phyloP scores from a whole-genome alignment of 1,140 invertebrate genomes.

The Micrasema longulum region DNA sequence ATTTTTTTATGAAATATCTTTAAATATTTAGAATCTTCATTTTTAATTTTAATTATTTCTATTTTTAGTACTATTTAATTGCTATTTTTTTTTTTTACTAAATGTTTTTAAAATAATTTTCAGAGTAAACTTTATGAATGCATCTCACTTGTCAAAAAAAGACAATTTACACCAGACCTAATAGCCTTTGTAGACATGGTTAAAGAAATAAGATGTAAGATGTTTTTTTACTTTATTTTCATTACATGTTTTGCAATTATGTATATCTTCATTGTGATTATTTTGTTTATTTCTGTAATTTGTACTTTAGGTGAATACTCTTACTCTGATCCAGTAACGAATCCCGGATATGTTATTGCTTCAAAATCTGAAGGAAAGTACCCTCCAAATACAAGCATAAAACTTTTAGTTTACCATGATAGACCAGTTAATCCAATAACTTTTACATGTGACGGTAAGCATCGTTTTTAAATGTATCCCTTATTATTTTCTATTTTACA shows the following conservation, averaged over 20 bases:
- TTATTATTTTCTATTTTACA: too few relatives aligned
- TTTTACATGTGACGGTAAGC: slow-evolving; percentile 87
- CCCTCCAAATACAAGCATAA: slow-evolving; percentile 83
- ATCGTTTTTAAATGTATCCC: slow-evolving; percentile 24
- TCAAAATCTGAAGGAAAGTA: slow-evolving; percentile 83
- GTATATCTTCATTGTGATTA: too few relatives aligned
- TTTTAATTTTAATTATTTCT: too few relatives aligned
- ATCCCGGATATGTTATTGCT: slow-evolving; percentile 85
- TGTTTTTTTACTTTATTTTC: not conserved
- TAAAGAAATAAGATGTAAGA: slow-evolving; percentile 76
- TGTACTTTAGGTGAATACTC: slow-evolving; percentile 73
- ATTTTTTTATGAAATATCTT: too few relatives aligned
- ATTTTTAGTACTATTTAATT: too few relatives aligned
- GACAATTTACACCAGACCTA: slow-evolving; percentile 79
- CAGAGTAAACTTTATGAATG: slow-evolving; percentile 78
- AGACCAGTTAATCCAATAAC: slow-evolving; percentile 76
- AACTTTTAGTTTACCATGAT: slow-evolving; percentile 82
- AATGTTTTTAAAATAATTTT: too few relatives aligned
- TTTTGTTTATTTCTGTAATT: too few relatives aligned
- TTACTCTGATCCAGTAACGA: slow-evolving; percentile 77
- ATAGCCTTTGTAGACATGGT: slow-evolving; percentile 86
- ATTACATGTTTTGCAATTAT: too few relatives aligned
- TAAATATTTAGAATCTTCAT: too few relatives aligned
- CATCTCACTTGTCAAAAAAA: slow-evolving; percentile 73
- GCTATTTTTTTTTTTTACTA: too few relatives aligned